These are phyloP conservation scores for Albula goreensis DNA, from an alignment of 2,113 vertebrate genomes.

Conservation along the genomic window DNA sequence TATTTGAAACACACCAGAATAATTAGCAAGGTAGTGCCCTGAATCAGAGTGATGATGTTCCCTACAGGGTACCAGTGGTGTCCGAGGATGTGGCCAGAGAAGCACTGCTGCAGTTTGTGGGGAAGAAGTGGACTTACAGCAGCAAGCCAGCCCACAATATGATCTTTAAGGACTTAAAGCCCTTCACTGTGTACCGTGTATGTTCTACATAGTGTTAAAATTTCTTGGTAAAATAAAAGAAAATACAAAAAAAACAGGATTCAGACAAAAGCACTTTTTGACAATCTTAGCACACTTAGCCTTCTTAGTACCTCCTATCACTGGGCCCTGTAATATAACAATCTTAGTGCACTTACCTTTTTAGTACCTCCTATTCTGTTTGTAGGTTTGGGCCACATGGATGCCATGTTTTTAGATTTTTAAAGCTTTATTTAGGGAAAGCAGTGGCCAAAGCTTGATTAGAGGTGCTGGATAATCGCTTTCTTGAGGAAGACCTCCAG, in stretches of 20 bases:
- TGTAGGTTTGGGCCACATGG: too few relatives aligned
- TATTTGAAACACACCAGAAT: not conserved
- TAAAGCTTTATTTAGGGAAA: too few relatives aligned
- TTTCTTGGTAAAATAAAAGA: not conserved
- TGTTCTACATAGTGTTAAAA: conserved; percentile 12
- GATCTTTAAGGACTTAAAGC: conserved; percentile 69
- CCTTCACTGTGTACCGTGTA: conserved; percentile 73
- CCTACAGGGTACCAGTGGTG: conserved; percentile 65
- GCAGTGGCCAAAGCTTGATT: too few relatives aligned
- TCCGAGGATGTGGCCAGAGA: conserved; percentile 73
- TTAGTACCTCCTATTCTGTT: too few relatives aligned
- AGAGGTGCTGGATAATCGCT: too few relatives aligned
- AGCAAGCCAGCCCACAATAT: conserved; percentile 68
- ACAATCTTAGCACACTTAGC: too few relatives aligned
- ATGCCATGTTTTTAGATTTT: too few relatives aligned
- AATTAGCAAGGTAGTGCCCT: not conserved
- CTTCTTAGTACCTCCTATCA: too few relatives aligned
- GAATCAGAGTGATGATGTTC: not conserved
- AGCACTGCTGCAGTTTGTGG: conserved; percentile 73
- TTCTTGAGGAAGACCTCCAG: too few relatives aligned
- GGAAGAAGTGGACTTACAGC: conserved; percentile 73
- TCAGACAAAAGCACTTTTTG: too few relatives aligned
- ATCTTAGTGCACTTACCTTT: too few relatives aligned
- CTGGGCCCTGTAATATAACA: too few relatives aligned
- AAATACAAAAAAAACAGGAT: not conserved